Conservation (phyloP, 1,140 invertebrate genomes). For the Oreohelix idahoensis region DNA sequence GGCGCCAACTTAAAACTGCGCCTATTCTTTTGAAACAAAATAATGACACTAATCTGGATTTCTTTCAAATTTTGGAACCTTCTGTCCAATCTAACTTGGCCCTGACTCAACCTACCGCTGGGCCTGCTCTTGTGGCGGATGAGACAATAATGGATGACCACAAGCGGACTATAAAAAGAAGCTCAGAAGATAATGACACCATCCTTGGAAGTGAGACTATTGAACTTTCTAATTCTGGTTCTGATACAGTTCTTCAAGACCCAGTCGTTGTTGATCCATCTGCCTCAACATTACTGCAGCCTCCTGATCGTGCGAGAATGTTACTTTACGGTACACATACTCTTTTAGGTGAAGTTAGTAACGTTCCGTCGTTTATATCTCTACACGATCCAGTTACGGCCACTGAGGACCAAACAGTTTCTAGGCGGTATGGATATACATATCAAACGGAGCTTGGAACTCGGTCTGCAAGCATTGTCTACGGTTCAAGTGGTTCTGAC, state of each 20-base stretch:
- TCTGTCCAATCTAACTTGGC: no score
- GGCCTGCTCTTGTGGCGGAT: background rate
- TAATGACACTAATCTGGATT: no score
- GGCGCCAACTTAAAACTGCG: no score
- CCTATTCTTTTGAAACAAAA: no score
- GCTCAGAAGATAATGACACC: background rate
- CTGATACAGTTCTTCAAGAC: background rate
- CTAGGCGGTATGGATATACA: background rate
- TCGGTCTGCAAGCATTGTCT: background rate
- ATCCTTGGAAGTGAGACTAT: background rate
- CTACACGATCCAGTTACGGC: no score
- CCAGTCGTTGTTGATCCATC: background rate
- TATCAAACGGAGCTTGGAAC: no score
- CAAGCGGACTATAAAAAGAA: background rate
- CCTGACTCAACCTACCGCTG: background rate
- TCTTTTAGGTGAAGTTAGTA: no score
- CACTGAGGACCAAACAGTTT: no score
- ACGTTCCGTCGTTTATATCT: no score
- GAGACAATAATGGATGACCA: background rate
- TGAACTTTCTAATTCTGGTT: background rate
- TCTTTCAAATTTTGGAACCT: no score
- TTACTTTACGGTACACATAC: background rate
- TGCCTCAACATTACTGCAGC: background rate
- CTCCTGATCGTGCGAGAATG: no score
- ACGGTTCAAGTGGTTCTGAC: no score